A percentile compares a stretch with the other conserved stretches of the same genome.
Conservation (phyloP, 2,888 invertebrate species). For the Leptothorax acervorum region DNA sequence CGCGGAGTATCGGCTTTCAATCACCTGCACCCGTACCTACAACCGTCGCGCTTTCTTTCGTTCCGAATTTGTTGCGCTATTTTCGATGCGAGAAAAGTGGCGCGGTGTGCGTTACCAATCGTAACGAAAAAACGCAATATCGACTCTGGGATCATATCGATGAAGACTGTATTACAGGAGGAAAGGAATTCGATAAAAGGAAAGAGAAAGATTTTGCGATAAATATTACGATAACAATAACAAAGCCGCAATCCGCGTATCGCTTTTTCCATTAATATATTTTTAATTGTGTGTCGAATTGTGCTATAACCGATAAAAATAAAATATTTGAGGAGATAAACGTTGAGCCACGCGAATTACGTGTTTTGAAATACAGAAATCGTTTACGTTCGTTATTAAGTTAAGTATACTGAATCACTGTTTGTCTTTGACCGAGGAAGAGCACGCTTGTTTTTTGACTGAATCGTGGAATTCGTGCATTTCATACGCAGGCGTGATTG, state of each 20-base stretch:
- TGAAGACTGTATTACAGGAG: neutral
- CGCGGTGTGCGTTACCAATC: neutral
- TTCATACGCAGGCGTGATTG: constrained; percentile 10
- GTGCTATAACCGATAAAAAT: neutral
- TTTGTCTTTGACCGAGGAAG: neutral
- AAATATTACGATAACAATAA: neutral
- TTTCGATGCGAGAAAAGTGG: constrained; percentile 20
- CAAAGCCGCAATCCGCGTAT: neutral
- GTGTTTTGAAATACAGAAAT: neutral
- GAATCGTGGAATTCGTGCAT: constrained; percentile 14
- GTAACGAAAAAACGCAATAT: neutral
- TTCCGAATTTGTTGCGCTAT: constrained; percentile 42
- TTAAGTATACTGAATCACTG: neutral
- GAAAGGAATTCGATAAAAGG: neutral
- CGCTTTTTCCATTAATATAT: neutral
- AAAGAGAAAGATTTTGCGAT: neutral
- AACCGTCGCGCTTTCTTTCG: constrained; percentile 42
- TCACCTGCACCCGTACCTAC: constrained; percentile 58
- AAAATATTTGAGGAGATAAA: neutral
- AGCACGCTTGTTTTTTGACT: neutral
- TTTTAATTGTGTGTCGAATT: neutral
- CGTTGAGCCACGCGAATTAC: neutral
- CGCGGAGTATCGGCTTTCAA: constrained; percentile 60
- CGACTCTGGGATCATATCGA: neutral
- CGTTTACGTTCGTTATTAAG: neutral